Percentiles rank a stretch among this genome's conserved stretches.
Evolutionary conservation across 1,140 invertebrate genomes (phyloP).

Genomic region (Drosophila equinoxialis): DNA sequence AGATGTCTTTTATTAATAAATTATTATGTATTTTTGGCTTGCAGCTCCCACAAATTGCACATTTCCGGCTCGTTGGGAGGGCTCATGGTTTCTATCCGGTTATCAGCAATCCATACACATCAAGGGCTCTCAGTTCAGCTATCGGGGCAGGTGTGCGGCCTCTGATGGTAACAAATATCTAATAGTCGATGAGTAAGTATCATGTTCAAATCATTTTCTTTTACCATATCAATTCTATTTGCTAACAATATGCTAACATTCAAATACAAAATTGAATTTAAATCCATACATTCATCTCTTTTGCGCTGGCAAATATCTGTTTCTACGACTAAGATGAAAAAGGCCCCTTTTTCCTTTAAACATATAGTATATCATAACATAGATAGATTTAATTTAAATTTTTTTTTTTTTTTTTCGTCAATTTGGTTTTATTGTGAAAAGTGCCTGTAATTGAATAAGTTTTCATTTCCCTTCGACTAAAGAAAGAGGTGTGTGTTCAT

Average conservation of each 20-base stretch:
- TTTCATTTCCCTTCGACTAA: slow-evolving; percentile 61
- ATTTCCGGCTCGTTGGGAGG: slow-evolving; percentile 91
- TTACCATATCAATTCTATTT: slow-evolving; percentile 14
- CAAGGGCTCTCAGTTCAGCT: slow-evolving; percentile 89
- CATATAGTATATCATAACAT: slow-evolving; percentile 1
- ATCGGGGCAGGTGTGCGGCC: slow-evolving; percentile 90
- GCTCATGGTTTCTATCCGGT: slow-evolving; percentile 93
- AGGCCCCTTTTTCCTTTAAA: slow-evolving; percentile 3
- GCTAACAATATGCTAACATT: slow-evolving; percentile 65
- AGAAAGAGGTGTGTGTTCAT: slow-evolving; percentile 25
- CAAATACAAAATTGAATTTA: slow-evolving; percentile 46
- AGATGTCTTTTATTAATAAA: slow-evolving; percentile 63
- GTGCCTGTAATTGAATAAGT: slow-evolving; percentile 77
- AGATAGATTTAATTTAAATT: neutral
- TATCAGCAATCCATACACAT: slow-evolving; percentile 91
- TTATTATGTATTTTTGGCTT: slow-evolving; percentile 51
- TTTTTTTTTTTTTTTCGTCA: slow-evolving; percentile 22
- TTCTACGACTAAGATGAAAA: slow-evolving; percentile 4
- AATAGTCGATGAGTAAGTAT: slow-evolving; percentile 91
- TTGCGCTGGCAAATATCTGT: slow-evolving; percentile 47
- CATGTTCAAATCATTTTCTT: neutral
- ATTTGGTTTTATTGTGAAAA: slow-evolving; percentile 54
- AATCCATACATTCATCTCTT: slow-evolving; percentile 24
- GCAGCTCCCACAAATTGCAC: slow-evolving; percentile 87
- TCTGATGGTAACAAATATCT: slow-evolving; percentile 93